A percentile compares a stretch with the other conserved stretches of the same genome.
These are phyloP conservation scores for Barypeithes pellucidus DNA, from an alignment of 2,888 invertebrate genomes.

Conservation along the genomic window DNA sequence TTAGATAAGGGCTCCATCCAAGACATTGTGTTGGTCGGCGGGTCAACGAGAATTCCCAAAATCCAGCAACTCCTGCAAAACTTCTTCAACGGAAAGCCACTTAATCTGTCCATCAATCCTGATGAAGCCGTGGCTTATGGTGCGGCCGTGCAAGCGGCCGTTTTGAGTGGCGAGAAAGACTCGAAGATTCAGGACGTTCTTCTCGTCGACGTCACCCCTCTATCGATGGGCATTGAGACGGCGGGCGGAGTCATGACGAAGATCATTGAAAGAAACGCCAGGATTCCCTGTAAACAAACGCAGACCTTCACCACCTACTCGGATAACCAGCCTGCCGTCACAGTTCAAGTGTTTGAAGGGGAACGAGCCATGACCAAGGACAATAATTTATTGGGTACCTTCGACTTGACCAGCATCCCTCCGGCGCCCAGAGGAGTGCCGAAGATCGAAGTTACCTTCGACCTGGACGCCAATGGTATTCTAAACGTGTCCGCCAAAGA, in stretches of 20 bases:
- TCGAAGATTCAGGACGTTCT: conserved; percentile 83
- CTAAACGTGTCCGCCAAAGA: conserved; percentile 75
- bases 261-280: conserved; percentile 74
- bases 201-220: conserved; percentile 79
- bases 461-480: conserved; percentile 84
- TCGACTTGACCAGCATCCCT: conserved; percentile 79
- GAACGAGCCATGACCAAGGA: conserved; percentile 88
- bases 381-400: conserved; percentile 80
- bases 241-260: conserved; percentile 85
- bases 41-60: conserved; percentile 86
- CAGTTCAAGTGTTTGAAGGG: conserved; percentile 78
- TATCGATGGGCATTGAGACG: conserved; percentile 84
- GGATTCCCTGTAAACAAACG: conserved; percentile 73
- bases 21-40: conserved; percentile 88
- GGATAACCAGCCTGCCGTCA: conserved; percentile 79
- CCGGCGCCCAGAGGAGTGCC: conserved; percentile 81
- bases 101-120: conserved; percentile 67
- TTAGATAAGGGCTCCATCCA: conserved; percentile 84
- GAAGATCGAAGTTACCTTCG: conserved; percentile 81
- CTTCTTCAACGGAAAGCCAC: conserved; percentile 78
- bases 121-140: conserved; percentile 69
- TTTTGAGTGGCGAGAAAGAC: conserved; percentile 72
- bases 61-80: conserved; percentile 83
- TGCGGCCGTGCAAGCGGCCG: conserved; percentile 67
- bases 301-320: conserved; percentile 78